Base-by-base conservation (phyloP, 2,888 invertebrate species). In the Epinotia ramella region DNA sequence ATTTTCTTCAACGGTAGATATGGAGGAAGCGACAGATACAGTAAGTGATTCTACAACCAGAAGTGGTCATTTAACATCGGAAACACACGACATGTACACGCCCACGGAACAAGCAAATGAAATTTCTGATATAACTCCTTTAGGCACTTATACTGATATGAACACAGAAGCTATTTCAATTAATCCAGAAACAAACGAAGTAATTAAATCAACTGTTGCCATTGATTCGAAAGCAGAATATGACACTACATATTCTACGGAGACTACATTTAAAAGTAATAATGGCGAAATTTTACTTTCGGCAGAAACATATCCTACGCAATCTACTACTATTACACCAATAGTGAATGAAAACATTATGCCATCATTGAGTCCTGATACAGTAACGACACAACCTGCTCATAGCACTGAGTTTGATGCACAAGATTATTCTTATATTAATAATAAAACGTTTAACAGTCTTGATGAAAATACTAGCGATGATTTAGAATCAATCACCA, bases 121-220 rank as follows among this genome's bases (percentile, higher is more conserved):
- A 33, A 28, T 40, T 53, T 67, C 66, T 18, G 18, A 16, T 53
- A 40, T 60, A 18, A 53, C 33, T 33, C 24, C 73, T 20, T 53
- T 68, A n/a, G 40, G 44, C 24, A 28, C 53, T 56, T 24, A 44
- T 28, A 56, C 63, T 20, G 56, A 69, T 20, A 70, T 44, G 9
- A 24, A 69, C 18, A 70, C 62, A 53, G 62, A 72, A 57, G 18
- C 12, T 46, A 12, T 57, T 65, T 28, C 65, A 28, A 57, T 46
- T 5, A 64, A 56, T 57, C n/a, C 24, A 64, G 20, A 7, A 12
- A 68, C 44, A 53, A 28, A 40, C 9, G 57, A 57, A 28, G 44
- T 46, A 24, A 13, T 46, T 20, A 40, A 40, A 59, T 28, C 57
- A n/a, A 65, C 57, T 28, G 33, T 12, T 33, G 56, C 63, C 0